Conservation (phyloP, 2,797 vertebrate species). For the Hippopotamyrus pictus region DNA sequence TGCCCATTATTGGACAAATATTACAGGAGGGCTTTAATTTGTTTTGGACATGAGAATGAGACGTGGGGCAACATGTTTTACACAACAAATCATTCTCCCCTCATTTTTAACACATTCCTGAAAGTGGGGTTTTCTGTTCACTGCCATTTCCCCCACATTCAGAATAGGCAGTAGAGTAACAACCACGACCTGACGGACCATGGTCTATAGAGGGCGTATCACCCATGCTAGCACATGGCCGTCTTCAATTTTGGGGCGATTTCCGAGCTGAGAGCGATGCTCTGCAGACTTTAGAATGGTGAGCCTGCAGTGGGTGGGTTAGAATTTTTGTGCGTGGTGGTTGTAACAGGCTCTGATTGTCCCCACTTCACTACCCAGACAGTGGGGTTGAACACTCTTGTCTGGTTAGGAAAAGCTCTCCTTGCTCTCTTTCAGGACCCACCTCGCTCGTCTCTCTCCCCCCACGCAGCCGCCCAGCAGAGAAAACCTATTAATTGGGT, state of each 20-base stretch:
- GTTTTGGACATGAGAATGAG: not conserved
- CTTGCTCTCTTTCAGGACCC: conserved; percentile 32
- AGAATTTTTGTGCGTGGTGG: conserved; percentile 12
- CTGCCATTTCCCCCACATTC: not conserved
- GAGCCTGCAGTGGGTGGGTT: conserved; percentile 6
- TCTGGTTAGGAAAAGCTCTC: conserved; percentile 33
- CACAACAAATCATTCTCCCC: not conserved
- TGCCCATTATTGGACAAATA: not conserved
- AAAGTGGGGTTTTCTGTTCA: not conserved
- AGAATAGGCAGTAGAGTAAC: not conserved
- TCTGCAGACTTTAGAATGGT: not conserved
- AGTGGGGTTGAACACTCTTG: conserved; percentile 21
- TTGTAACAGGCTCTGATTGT: conserved; percentile 19
- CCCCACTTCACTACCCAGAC: conserved; percentile 21
- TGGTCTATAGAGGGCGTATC: not conserved
- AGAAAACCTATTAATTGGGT: conserved; percentile 76
- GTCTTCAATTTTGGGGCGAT: not conserved
- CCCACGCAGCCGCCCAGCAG: conserved; percentile 49
- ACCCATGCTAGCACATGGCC: not conserved
- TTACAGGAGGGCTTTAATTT: not conserved
- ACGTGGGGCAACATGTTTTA: not conserved
- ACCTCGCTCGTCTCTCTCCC: conserved; percentile 28
- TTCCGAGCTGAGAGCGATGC: not conserved
- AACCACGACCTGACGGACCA: not conserved
- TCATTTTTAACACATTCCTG: not conserved